Percentiles rank a stretch among this genome's conserved stretches.
These are phyloP conservation scores for Ferrisia virgata DNA, from an alignment of 2,888 invertebrate genomes.

Conservation along the genomic window DNA sequence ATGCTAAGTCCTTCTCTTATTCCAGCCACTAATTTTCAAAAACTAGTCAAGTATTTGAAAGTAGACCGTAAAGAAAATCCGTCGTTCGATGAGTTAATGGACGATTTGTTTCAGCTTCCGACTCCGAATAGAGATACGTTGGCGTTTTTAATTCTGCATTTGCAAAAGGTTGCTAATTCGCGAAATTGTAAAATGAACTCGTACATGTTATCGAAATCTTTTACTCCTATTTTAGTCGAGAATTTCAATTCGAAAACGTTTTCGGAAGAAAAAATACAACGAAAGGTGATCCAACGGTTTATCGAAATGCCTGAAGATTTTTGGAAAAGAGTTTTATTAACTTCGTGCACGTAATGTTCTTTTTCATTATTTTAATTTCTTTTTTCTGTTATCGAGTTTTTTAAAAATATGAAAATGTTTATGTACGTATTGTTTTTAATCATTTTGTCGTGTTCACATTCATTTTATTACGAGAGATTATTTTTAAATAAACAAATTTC, in stretches of 20 bases:
- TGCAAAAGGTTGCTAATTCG: constrained; percentile 80
- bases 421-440: background rate
- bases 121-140: constrained; percentile 91
- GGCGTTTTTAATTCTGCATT: constrained; percentile 85
- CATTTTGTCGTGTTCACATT: background rate
- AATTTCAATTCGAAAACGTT: background rate
- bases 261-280: background rate
- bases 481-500: too few relatives aligned
- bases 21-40: constrained; percentile 73
- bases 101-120: constrained; percentile 80
- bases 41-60: constrained; percentile 56
- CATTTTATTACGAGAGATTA: background rate
- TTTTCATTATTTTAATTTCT: background rate
- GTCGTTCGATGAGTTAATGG: constrained; percentile 56
- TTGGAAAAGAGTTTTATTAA: background rate
- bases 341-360: background rate
- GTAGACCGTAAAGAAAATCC: constrained; percentile 42
- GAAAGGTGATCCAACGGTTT: background rate
- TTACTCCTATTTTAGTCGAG: background rate
- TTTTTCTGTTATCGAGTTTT: background rate
- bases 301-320: background rate
- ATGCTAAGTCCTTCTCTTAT: constrained; percentile 85
- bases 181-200: constrained; percentile 79
- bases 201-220: background rate
- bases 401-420: background rate